Conservation (phyloP, 2,113 vertebrate genomes). For the Eptesicus fuscus region DNA sequence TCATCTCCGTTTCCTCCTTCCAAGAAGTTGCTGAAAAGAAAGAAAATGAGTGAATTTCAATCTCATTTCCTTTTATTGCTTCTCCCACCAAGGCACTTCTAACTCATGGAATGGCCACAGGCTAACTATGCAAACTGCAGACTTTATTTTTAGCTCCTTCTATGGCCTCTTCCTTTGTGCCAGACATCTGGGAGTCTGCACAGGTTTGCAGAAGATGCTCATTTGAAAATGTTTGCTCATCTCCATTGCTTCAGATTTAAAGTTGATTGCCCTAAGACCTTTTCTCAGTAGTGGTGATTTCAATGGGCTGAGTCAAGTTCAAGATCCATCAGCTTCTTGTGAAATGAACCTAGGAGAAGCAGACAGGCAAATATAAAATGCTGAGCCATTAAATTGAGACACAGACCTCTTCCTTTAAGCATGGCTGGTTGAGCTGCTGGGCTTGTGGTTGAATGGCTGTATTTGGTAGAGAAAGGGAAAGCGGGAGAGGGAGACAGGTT, state of each 20-base stretch:
- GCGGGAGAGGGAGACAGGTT: not conserved
- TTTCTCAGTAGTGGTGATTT: not conserved
- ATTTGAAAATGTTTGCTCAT: not conserved
- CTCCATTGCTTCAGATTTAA: not conserved
- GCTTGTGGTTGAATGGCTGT: not conserved
- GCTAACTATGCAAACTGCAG: not conserved
- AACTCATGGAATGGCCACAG: not conserved
- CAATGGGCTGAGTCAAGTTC: not conserved
- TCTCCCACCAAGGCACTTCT: not conserved
- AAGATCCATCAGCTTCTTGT: conserved; percentile 36
- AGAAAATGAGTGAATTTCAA: conserved; percentile 46
- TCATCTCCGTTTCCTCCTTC: conserved; percentile 35
- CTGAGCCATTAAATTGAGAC: not conserved
- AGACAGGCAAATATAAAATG: not conserved
- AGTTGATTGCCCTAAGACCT: conserved; percentile 32
- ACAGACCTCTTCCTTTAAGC: not conserved
- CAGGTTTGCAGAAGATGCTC: not conserved
- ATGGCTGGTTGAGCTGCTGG: not conserved
- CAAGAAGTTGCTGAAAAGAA: conserved; percentile 51
- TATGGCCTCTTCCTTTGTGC: not conserved
- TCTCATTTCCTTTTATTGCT: conserved; percentile 54
- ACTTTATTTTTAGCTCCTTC: conserved; percentile 46
- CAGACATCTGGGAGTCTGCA: not conserved
- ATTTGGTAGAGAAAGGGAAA: not conserved
- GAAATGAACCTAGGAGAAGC: not conserved